Evolutionary conservation across 64 coral and sea anemone species (phyloP).

Genomic region (Astreopora myriophthalma): DNA sequence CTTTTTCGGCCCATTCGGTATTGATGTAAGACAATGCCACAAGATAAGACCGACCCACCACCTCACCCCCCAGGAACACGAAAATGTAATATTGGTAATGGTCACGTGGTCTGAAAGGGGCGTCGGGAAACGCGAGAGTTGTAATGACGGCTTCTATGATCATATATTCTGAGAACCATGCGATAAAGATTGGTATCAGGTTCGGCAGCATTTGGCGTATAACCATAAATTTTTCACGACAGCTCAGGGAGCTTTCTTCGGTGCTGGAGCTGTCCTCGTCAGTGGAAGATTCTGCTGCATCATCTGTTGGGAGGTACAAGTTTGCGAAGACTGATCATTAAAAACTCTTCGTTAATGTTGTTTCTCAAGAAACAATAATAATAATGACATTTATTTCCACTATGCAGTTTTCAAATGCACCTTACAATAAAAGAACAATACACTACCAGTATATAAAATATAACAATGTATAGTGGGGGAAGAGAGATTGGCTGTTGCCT

Average conservation of each 20-base stretch:
- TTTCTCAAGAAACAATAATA: too few relatives aligned
- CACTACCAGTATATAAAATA: too few relatives aligned
- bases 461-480: too few relatives aligned
- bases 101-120: conserved; percentile 78
- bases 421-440: too few relatives aligned
- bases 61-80: conserved; percentile 66
- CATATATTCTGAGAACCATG: conserved; percentile 82
- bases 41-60: conserved; percentile 75
- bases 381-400: too few relatives aligned
- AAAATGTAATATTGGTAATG: conserved; percentile 87
- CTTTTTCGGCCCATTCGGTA: conserved; percentile 65
- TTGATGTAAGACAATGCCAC: conserved; percentile 67
- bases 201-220: conserved; percentile 51
- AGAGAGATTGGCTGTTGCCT: too few relatives aligned
- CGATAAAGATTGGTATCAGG: conserved; percentile 60
- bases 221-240: conserved; percentile 60
- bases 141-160: conserved; percentile 77
- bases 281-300: not conserved
- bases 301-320: not conserved
- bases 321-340: not conserved
- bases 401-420: too few relatives aligned
- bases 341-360: not conserved
- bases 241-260: conserved; percentile 18
- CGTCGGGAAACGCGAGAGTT: conserved; percentile 73
- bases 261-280: not conserved